These are phyloP conservation scores for Rhodophaea formosa DNA, from an alignment of 2,888 invertebrate species.

Conservation along the genomic window DNA sequence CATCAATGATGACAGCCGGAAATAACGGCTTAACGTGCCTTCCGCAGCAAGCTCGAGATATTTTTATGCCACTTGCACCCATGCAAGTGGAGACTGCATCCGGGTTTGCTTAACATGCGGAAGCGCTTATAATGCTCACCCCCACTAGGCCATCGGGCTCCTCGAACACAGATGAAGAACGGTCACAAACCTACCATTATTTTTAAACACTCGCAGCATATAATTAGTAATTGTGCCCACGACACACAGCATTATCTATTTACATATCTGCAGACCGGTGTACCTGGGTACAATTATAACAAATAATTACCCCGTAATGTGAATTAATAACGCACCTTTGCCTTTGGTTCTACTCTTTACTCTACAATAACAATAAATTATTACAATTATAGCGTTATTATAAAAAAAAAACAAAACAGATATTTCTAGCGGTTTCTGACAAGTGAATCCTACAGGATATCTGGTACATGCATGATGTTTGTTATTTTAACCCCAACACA, in stretches of 20 bases:
- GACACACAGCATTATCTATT: background rate
- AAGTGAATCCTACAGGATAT: too few relatives aligned
- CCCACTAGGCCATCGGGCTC: too few relatives aligned
- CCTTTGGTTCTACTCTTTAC: background rate
- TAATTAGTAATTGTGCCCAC: conserved; percentile 6
- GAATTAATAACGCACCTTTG: conserved; percentile 10
- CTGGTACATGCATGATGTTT: too few relatives aligned
- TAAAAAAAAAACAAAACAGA: background rate
- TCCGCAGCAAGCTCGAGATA: too few relatives aligned
- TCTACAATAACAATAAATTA: background rate
- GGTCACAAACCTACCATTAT: background rate
- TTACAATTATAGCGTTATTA: background rate
- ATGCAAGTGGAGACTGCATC: too few relatives aligned
- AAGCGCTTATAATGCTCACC: too few relatives aligned
- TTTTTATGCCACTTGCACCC: too few relatives aligned
- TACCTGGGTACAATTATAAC: background rate
- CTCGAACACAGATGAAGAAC: background rate
- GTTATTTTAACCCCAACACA: too few relatives aligned
- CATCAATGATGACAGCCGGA: too few relatives aligned
- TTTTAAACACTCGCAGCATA: background rate
- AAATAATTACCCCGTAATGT: conserved; percentile 4
- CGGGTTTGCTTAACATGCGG: too few relatives aligned
- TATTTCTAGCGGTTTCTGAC: too few relatives aligned
- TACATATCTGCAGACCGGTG: conserved; percentile 4
- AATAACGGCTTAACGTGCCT: too few relatives aligned